A percentile compares a stretch with the other conserved stretches of the same genome.
Conservation (phyloP, 2,113 vertebrate genomes). For the Anser cygnoides region DNA sequence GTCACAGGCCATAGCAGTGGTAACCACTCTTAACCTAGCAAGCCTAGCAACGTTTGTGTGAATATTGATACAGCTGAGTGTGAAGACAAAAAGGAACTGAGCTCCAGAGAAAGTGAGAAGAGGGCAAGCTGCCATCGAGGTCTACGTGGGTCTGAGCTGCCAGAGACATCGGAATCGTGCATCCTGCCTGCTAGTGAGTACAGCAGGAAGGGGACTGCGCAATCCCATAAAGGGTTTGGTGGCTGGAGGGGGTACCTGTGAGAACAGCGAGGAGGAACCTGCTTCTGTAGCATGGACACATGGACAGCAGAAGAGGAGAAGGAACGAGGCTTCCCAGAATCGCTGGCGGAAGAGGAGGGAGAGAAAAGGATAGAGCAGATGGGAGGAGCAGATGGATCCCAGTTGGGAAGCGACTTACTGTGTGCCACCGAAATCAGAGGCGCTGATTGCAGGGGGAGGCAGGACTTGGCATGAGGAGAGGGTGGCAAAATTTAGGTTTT, state of each 20-base stretch:
- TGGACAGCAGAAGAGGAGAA: neutral
- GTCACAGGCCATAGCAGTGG: neutral
- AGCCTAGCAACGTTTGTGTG: neutral
- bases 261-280: neutral
- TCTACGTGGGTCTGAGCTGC: neutral
- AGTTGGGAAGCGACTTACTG: neutral
- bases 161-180: rapidly evolving
- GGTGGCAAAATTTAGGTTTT: neutral
- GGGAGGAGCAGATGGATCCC: constrained; percentile 50
- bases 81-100: neutral
- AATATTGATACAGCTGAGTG: neutral
- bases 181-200: neutral
- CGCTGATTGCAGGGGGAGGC: neutral
- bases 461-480: neutral
- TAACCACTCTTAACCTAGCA: neutral
- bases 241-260: neutral
- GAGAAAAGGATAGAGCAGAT: constrained; percentile 4
- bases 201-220: neutral
- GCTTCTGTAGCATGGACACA: neutral
- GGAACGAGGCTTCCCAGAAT: neutral
- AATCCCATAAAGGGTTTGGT: neutral
- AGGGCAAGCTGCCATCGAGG: neutral
- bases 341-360: neutral
- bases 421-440: neutral
- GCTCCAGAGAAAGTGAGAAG: neutral